Evolutionary conservation across 2,797 vertebrate genomes (phyloP).

Genomic region (Psittacula echo): DNA sequence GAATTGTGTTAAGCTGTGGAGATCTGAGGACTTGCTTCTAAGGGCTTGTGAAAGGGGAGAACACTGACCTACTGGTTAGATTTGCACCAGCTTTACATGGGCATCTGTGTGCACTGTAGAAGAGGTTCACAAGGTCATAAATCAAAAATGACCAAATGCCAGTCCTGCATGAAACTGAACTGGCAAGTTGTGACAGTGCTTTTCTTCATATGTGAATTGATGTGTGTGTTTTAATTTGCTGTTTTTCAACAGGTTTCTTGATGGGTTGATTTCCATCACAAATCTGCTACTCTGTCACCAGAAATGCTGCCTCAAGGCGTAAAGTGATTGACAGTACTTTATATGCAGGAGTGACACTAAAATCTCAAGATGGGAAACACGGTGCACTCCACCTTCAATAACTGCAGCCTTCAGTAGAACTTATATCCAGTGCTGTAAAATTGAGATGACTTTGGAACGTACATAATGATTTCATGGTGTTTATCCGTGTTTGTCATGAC

Average conservation of each 20-base stretch:
- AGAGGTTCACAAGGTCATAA: background rate
- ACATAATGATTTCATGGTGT: constrained; percentile 27
- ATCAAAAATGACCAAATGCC: background rate
- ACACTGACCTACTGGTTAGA: fast-evolving
- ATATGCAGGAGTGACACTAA: background rate
- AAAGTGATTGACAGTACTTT: background rate
- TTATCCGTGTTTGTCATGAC: constrained; percentile 32
- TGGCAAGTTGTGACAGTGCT: background rate
- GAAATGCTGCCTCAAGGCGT: background rate
- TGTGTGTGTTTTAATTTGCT: background rate
- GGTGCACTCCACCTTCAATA: background rate
- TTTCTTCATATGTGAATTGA: background rate
- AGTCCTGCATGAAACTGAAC: background rate
- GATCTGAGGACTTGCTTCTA: background rate
- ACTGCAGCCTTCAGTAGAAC: background rate
- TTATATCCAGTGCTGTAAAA: background rate
- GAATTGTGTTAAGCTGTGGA: background rate
- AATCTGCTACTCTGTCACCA: background rate
- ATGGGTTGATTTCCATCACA: background rate
- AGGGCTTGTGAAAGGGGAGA: background rate
- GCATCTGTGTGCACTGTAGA: background rate
- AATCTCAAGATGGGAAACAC: background rate
- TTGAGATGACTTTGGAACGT: constrained; percentile 8
- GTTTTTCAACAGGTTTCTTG: background rate
- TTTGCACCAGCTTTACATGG: background rate